Percentiles rank a stretch among this genome's conserved stretches.
Conservation (phyloP, 2,797 vertebrate genomes). For the Gymnopithys bicolor region DNA sequence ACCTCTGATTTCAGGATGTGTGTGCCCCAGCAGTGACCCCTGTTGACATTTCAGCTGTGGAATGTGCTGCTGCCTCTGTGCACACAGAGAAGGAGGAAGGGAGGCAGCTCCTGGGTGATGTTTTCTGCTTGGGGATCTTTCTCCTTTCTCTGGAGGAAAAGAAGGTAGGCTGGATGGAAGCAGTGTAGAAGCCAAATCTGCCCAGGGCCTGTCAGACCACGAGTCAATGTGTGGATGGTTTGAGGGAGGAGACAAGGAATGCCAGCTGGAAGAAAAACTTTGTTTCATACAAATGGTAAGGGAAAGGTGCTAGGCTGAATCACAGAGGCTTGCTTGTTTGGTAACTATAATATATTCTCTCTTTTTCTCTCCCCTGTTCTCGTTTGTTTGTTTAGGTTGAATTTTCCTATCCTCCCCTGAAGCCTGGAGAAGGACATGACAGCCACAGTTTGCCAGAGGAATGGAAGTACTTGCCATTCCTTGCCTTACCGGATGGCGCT, state of each 20-base stretch:
- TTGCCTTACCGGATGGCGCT: constrained; percentile 93
- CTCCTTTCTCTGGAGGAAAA: neutral
- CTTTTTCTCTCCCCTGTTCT: neutral
- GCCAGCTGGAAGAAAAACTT: neutral
- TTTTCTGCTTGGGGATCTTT: neutral
- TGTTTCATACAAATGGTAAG: neutral
- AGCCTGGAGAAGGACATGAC: constrained; percentile 88
- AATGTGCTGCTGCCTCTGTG: neutral
- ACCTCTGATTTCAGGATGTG: neutral
- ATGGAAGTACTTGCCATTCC: constrained; percentile 96
- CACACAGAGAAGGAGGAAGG: neutral
- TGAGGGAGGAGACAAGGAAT: neutral
- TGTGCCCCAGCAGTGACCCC: neutral
- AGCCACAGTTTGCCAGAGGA: constrained; percentile 89
- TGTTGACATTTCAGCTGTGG: neutral
- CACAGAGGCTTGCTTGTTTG: neutral
- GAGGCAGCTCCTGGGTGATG: neutral
- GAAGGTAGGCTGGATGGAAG: neutral
- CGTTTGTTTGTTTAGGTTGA: constrained; percentile 81
- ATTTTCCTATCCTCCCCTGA: constrained; percentile 93
- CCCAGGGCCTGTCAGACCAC: neutral
- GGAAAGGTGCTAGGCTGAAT: neutral
- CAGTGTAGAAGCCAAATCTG: neutral
- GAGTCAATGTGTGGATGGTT: neutral
- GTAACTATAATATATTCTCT: neutral